Base-by-base conservation (phyloP, 2,888 invertebrate genomes). In the Trissoscelio sp. region DNA sequence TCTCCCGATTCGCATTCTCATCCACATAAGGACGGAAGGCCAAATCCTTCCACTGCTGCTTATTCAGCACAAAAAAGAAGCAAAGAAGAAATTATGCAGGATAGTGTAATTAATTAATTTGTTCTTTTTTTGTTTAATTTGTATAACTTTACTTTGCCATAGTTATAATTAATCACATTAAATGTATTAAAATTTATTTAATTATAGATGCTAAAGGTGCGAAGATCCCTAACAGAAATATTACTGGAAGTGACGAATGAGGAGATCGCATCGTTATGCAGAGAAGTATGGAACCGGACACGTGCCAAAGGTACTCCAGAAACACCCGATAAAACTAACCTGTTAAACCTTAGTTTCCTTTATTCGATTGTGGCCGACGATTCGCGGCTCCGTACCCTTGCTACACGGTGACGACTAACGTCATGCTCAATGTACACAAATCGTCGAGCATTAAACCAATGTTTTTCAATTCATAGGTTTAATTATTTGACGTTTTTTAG, bases 201-300 rank as follows among this genome's bases (percentile, higher is more conserved):
- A 39, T 72, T 70, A 73, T 92, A 97, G 97, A 97, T 98, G 97
- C 92, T 96, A 90, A 95, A 95, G 89, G 97, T 98, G 62, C 95
- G 98, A 80, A 94, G 95, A 82, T 95, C 96, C 85, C 93, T 99
- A 92, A 99, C 99, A 28, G 98, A 98, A 93, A 96, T 99, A 88
- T 94, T 99, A 81, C 93, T 99, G 87, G 97, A 97, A 92, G 98
- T 98, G 88, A 99, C 99, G 20, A 96, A 96, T 92, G 95, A 95
- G 92, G 97, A 98, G 93, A 96, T 99, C 90, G 93, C 94, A 89
- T 93, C 93, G 89, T 95, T 98, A 89, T 96, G 97, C 92, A 94
- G 95, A 92, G 97, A 98, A 93, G 96, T 97, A 91, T 93, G 95
- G 92, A 95, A 94, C 93, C 95, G 95, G 93, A 94, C 95, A 89